Conservation (phyloP, 2,797 vertebrate genomes). For the Coregonus sp. region DNA sequence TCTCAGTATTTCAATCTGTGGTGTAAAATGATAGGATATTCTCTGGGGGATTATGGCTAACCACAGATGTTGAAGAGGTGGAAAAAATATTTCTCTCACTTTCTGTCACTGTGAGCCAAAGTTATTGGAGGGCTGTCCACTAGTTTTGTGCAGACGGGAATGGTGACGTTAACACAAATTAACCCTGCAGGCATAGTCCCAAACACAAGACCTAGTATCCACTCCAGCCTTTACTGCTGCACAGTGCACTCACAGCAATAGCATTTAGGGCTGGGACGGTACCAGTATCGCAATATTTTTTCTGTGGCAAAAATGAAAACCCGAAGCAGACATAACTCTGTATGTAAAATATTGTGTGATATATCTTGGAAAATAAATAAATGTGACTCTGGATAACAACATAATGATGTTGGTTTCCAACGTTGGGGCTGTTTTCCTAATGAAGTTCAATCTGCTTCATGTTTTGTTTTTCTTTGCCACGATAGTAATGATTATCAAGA, state of each 20-base stretch:
- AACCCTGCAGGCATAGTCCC: not conserved
- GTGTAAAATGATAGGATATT: not conserved
- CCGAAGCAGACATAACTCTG: no score
- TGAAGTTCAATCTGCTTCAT: no score
- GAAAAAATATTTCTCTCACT: not conserved
- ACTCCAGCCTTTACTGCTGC: not conserved
- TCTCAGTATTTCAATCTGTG: not conserved
- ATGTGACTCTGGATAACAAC: no score
- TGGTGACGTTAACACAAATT: conserved; percentile 1
- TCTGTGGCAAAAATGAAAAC: no score
- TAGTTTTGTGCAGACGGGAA: not conserved
- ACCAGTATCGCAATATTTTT: no score
- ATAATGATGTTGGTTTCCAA: no score
- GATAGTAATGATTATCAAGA: no score
- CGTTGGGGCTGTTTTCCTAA: no score
- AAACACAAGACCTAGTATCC: conserved; percentile 4
- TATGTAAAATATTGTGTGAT: no score
- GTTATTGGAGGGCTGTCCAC: not conserved
- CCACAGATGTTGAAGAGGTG: not conserved
- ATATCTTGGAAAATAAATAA: no score
- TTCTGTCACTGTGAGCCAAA: not conserved
- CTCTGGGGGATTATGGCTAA: not conserved
- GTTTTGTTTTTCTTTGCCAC: no score
- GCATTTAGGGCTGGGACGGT: not conserved
- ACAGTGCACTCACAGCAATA: not conserved